A percentile compares a stretch with the other conserved stretches of the same genome.
Conservation (phyloP, 2,888 invertebrate genomes). For the Sipha maydis region DNA sequence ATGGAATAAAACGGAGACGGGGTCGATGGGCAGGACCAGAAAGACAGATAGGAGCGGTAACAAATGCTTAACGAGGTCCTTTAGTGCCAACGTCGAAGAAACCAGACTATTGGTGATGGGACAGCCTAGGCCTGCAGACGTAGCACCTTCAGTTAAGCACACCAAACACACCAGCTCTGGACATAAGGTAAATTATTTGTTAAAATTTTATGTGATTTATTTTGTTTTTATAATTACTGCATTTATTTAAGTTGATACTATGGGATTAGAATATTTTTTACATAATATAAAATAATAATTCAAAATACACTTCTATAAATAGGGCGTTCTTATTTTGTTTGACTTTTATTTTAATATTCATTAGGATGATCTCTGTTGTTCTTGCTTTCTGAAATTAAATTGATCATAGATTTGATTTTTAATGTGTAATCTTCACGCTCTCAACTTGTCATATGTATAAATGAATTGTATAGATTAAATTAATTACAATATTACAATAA, state of each 20-base stretch:
- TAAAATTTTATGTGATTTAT: not conserved
- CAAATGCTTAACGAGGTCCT: slow-evolving; percentile 72
- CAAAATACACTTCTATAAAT: too few relatives aligned
- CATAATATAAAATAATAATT: too few relatives aligned
- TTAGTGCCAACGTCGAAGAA: slow-evolving; percentile 75
- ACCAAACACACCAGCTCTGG: slow-evolving; percentile 65
- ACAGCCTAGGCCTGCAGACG: slow-evolving; percentile 77
- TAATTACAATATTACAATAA: too few relatives aligned
- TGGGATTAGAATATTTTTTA: too few relatives aligned
- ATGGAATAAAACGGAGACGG: slow-evolving; percentile 65
- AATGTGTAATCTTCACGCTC: too few relatives aligned
- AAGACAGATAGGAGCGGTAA: slow-evolving; percentile 63
- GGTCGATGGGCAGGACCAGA: slow-evolving; percentile 65
- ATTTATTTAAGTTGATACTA: not conserved
- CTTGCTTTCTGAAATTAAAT: too few relatives aligned
- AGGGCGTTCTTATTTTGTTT: too few relatives aligned
- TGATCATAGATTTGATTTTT: too few relatives aligned
- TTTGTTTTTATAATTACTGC: not conserved
- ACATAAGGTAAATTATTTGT: slow-evolving; percentile 40
- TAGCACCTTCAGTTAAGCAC: slow-evolving; percentile 71
- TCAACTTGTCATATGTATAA: too few relatives aligned
- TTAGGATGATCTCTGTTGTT: too few relatives aligned
- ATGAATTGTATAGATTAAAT: too few relatives aligned
- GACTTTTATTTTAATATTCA: too few relatives aligned
- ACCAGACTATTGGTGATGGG: slow-evolving; percentile 76